These are phyloP conservation scores for Eulemur mongoz DNA, from an alignment of 2,797 vertebrate genomes.

Conservation along the genomic window DNA sequence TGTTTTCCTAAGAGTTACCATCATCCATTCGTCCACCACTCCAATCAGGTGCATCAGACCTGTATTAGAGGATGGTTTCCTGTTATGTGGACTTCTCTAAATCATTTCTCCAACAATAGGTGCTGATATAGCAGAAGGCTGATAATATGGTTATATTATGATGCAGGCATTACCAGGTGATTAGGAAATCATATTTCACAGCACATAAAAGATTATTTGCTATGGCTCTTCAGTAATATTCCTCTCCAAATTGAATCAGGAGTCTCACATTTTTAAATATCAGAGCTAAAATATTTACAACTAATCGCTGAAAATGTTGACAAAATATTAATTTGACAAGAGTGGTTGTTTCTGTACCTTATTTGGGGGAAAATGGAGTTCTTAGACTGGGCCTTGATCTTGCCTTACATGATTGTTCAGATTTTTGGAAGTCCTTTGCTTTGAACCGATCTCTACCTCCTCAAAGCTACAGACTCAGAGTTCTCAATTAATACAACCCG, in stretches of 20 bases:
- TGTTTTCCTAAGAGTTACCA: background rate
- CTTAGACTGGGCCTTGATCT: background rate
- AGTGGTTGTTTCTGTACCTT: background rate
- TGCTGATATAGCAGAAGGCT: background rate
- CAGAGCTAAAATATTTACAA: background rate
- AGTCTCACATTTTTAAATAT: background rate
- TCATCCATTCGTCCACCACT: background rate
- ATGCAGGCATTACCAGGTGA: background rate
- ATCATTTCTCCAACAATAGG: background rate
- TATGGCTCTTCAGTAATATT: background rate
- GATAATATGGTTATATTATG: background rate
- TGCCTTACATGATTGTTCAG: background rate
- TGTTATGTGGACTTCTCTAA: background rate
- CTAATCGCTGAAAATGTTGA: background rate
- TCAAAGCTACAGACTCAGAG: background rate
- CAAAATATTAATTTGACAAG: background rate
- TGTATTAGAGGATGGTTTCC: background rate
- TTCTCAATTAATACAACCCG: background rate
- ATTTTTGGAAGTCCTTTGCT: background rate
- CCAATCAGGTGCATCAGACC: fast-evolving
- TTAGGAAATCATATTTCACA: background rate
- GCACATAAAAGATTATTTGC: background rate
- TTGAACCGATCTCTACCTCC: background rate
- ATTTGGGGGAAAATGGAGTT: background rate
- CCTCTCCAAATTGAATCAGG: background rate